Evolutionary conservation across 2,797 vertebrate species (phyloP).

Genomic region (Schizopygopsis malacanthus): DNA sequence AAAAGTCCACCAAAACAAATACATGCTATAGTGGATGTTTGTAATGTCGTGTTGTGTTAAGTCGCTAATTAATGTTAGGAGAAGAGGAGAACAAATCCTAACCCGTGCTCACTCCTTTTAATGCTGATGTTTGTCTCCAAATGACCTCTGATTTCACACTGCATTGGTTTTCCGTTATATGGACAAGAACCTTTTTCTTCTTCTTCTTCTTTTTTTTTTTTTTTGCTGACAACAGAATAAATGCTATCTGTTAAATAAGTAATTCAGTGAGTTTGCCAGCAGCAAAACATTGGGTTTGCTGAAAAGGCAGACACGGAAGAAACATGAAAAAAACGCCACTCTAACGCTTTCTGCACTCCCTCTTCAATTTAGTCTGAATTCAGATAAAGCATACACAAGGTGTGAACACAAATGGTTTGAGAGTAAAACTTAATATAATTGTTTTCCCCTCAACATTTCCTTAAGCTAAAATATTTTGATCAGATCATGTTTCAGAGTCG

Average conservation of each 20-base stretch:
- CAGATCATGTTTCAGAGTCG: background rate
- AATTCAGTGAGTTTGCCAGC: constrained; percentile 81
- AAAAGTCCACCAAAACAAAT: constrained; percentile 61
- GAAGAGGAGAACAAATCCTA: constrained; percentile 66
- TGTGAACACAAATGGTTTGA: constrained; percentile 20
- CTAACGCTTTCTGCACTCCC: constrained; percentile 46
- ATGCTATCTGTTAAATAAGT: constrained; percentile 88
- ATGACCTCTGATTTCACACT: constrained; percentile 86
- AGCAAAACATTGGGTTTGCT: constrained; percentile 83
- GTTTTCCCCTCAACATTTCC: background rate
- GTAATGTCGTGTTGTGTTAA: constrained; percentile 72
- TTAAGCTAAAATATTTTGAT: constrained; percentile 23
- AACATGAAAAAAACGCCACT: constrained; percentile 49
- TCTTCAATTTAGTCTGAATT: constrained; percentile 58
- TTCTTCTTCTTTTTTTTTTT: constrained; percentile 63
- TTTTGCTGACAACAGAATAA: constrained; percentile 85
- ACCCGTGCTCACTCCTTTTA: constrained; percentile 72
- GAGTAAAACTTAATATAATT: background rate
- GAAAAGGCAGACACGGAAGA: constrained; percentile 74
- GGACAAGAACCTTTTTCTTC: constrained; percentile 74
- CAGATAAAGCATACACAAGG: constrained; percentile 51
- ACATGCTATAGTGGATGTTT: constrained; percentile 67
- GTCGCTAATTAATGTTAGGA: constrained; percentile 79
- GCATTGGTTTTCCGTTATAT: constrained; percentile 82
- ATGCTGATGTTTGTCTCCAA: constrained; percentile 77